Conservation (phyloP, 2,797 vertebrate genomes). For the Tapirus indicus region DNA sequence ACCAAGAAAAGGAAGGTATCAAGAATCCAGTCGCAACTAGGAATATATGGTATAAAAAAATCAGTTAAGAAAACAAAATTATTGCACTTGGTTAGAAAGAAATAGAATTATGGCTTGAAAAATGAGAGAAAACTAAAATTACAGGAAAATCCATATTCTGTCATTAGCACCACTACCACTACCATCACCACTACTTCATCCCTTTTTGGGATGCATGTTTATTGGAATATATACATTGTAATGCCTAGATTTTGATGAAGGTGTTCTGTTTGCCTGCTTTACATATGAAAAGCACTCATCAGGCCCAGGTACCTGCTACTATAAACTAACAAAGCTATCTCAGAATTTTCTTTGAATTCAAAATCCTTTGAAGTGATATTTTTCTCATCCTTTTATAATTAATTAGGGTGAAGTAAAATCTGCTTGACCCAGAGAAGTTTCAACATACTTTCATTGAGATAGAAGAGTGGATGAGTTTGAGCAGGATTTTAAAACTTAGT, state of each 20-base stretch:
- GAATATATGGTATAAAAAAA: neutral
- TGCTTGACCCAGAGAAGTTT: neutral
- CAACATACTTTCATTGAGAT: neutral
- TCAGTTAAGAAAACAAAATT: neutral
- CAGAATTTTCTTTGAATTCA: neutral
- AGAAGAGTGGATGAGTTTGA: neutral
- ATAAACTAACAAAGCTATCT: neutral
- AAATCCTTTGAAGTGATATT: neutral
- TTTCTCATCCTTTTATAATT: constrained; percentile 7
- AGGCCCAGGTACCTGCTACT: neutral
- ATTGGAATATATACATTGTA: neutral
- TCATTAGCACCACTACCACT: neutral
- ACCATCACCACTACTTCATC: neutral
- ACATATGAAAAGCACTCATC: neutral
- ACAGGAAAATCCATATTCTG: neutral
- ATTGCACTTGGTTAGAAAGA: neutral
- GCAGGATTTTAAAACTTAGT: neutral
- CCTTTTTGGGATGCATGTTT: neutral
- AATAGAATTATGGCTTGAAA: neutral
- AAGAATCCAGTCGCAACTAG: neutral
- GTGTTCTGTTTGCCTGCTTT: neutral
- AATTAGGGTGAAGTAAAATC: neutral
- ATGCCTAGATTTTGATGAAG: neutral
- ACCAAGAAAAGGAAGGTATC: neutral
- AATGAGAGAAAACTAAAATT: neutral